Conservation (phyloP, 2,888 invertebrate species). For the Leucozona laternaria region DNA sequence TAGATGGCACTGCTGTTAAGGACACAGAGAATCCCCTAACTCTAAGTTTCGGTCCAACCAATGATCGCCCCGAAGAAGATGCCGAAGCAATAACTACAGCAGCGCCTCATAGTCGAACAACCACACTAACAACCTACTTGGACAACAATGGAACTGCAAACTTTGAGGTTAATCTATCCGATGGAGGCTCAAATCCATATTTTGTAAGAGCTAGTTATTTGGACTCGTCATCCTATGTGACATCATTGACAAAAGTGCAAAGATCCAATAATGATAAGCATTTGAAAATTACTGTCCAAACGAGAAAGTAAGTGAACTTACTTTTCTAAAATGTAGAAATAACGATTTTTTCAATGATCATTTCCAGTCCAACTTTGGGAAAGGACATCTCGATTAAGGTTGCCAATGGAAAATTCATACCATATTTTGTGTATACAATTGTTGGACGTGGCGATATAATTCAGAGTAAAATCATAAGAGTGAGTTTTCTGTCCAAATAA, state of each 20-base stretch:
- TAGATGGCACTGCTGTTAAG: slow-evolving; percentile 88
- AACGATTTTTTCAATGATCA: background rate
- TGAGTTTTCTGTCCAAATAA: slow-evolving; percentile 75
- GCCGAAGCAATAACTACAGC: background rate
- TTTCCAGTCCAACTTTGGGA: slow-evolving; percentile 86
- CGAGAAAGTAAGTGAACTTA: slow-evolving; percentile 76
- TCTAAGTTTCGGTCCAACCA: slow-evolving; percentile 76
- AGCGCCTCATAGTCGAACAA: slow-evolving; percentile 81
- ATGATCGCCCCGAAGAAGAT: slow-evolving; percentile 48
- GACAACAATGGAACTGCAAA: slow-evolving; percentile 87
- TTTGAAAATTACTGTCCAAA: slow-evolving; percentile 77
- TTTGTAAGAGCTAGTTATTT: slow-evolving; percentile 76
- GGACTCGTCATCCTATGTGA: slow-evolving; percentile 75
- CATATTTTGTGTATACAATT: slow-evolving; percentile 90
- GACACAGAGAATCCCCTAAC: slow-evolving; percentile 86
- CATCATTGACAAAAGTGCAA: slow-evolving; percentile 77
- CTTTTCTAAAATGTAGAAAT: background rate
- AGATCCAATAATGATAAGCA: slow-evolving; percentile 71
- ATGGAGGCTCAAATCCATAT: slow-evolving; percentile 77
- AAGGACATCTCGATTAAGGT: slow-evolving; percentile 90
- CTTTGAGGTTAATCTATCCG: slow-evolving; percentile 87
- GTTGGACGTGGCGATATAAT: slow-evolving; percentile 94
- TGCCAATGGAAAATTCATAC: slow-evolving; percentile 89
- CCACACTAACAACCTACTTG: slow-evolving; percentile 81
- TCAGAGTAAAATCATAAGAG: slow-evolving; percentile 88